A percentile compares a stretch with the other conserved stretches of the same genome.
Evolutionary conservation across 1,140 invertebrate genomes (phyloP).

Genomic region (Cyclina sinensis): DNA sequence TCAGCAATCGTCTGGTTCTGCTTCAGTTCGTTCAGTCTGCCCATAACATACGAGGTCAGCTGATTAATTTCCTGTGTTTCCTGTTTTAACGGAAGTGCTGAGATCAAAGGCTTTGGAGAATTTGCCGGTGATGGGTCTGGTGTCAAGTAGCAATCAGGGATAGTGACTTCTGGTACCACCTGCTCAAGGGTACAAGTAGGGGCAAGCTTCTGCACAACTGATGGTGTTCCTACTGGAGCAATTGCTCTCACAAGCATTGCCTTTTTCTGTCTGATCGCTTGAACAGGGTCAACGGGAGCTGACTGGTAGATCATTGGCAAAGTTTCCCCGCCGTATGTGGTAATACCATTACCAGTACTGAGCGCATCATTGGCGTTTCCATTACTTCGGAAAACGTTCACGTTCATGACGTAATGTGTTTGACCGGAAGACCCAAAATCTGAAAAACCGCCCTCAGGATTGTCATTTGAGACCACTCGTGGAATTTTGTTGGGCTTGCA

Average conservation of each 20-base stretch:
- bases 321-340: conserved; percentile 56
- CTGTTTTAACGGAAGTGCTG: conserved; percentile 45
- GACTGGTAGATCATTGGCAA: conserved; percentile 70
- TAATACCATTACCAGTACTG: conserved; percentile 26
- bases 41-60: conserved; percentile 68
- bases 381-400: conserved; percentile 54
- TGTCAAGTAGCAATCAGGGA: conserved; percentile 82
- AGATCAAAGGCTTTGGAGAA: conserved; percentile 77
- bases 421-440: conserved; percentile 39
- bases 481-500: conserved; percentile 80
- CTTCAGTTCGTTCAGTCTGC: conserved; percentile 65
- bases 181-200: conserved; percentile 73
- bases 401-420: conserved; percentile 57
- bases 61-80: conserved; percentile 70
- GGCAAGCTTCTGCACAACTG: conserved; percentile 49
- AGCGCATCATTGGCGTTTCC: not conserved
- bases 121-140: conserved; percentile 83
- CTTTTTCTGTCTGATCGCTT: conserved; percentile 63
- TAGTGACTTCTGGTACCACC: conserved; percentile 79
- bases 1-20: conserved; percentile 32
- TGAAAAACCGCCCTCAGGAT: conserved; percentile 23
- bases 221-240: conserved; percentile 46
- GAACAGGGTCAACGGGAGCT: conserved; percentile 33
- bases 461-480: conserved; percentile 61
- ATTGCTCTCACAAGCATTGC: conserved; percentile 42